Evolutionary conservation across 2,888 invertebrate genomes (phyloP), one percentile per base, ranked within the genome.

Genomic region (Argyresthia goedartella): DNA sequence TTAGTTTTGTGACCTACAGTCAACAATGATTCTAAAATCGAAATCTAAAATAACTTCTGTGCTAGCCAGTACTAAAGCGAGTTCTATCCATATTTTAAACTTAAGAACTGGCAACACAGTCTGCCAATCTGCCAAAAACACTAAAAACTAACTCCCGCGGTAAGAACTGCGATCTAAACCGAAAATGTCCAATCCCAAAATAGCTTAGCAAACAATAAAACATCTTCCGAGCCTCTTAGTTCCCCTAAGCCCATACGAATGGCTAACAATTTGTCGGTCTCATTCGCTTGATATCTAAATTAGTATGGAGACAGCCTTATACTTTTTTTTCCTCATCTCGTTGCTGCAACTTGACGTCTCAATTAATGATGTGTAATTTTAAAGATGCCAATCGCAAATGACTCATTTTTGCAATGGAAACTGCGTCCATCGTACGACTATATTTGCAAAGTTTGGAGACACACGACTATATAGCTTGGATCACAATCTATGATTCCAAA

Each of bases 211-310:
- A 50, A 50, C 43, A 55, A 61, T 63, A 63, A 60, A 62, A 60
- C 61, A 57, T 56, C 57, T 64, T 63, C 58, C 63, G 58, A 64
- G 63, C 62, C 64, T 66, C 69, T 76, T 71, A 68, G 72, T 77
- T 77, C 77, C 66, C 60, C 75, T 78, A 79, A 80, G 60, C 71
- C 67, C 65, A 71, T 67, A 73, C 75, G 73, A 72, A 76, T 73
- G 70, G 69, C 68, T 59, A 67, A 73, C 79, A 77, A 81, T 81
- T 81, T 80, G 81, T 81, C 81, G 75, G 77, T 64, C 73, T 75
- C 72, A 73, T 74, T 73, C 76, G 66, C 68, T 73, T 79, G 79
- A 81, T 81, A 81, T 78, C 81, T 81, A 81, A 81, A 81, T 81
- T 81, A 81, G 80, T 80, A 78, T 76, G 80, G 72, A 76, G 77